phyloP scores from a whole-genome alignment of 2,888 invertebrate genomes.

The Stenodema calcarata region DNA sequence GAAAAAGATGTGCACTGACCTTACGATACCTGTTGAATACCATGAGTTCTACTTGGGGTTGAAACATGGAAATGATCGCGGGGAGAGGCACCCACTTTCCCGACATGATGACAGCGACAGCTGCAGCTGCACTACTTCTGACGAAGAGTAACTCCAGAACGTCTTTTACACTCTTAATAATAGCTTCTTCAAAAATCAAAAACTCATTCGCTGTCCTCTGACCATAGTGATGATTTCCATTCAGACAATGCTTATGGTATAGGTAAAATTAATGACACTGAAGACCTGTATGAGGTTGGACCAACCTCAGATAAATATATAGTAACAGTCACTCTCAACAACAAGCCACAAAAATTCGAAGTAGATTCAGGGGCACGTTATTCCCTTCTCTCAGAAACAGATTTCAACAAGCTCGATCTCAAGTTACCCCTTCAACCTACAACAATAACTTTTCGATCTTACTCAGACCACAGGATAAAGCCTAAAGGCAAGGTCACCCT shows the following conservation, averaged over 20 bases:
- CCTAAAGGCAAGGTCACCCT: constrained; percentile 37
- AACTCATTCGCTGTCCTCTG: constrained; percentile 10
- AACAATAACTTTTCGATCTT: constrained; percentile 32
- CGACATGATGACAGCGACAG: too few species aligned
- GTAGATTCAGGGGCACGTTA: constrained; percentile 41
- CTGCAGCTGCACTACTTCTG: too few species aligned
- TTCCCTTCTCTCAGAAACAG: constrained; percentile 36
- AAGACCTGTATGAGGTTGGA: constrained; percentile 41
- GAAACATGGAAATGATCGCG: too few species aligned
- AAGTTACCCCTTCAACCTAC: constrained; percentile 29
- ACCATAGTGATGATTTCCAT: background rate
- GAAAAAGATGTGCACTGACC: too few species aligned
- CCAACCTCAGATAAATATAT: constrained; percentile 39
- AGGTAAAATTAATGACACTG: background rate
- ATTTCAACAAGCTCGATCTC: constrained; percentile 35
- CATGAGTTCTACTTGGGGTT: too few species aligned
- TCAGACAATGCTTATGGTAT: constrained; percentile 6
- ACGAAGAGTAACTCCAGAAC: too few species aligned
- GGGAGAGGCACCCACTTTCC: too few species aligned
- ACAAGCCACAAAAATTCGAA: constrained; percentile 38
- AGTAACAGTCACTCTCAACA: constrained; percentile 39
- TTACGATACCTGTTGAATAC: too few species aligned
- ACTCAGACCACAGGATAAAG: constrained; percentile 25
- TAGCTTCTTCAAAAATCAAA: constrained; percentile 10
- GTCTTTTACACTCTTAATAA: too few species aligned